These are phyloP conservation scores for Aplodontia rufa DNA, from an alignment of 2,113 vertebrate genomes.

Conservation along the genomic window DNA sequence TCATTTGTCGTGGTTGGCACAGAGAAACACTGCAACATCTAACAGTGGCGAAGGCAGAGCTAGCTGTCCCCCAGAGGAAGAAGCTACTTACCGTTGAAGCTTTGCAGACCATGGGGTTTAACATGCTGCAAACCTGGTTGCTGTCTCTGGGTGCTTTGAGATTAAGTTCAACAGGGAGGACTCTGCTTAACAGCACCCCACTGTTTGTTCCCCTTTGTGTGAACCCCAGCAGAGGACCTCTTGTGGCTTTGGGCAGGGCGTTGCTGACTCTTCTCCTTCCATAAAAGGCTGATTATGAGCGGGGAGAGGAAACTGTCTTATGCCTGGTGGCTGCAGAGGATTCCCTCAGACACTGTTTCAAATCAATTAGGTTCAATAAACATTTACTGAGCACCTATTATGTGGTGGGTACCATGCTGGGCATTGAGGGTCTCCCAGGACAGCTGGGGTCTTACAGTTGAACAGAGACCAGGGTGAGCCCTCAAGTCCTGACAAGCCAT, in stretches of 20 bases:
- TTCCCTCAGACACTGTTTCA: not conserved
- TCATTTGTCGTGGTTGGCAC: not conserved
- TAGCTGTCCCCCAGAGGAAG: not conserved
- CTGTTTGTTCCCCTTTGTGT: not conserved
- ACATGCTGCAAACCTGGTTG: not conserved
- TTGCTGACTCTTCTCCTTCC: not conserved
- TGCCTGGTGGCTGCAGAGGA: not conserved
- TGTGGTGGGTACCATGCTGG: not conserved
- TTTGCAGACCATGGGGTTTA: not conserved
- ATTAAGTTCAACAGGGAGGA: not conserved
- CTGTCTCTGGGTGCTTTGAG: not conserved
- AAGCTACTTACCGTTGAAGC: not conserved
- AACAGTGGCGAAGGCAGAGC: not conserved
- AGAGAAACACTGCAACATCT: not conserved
- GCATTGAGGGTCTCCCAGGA: no score
- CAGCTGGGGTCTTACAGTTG: no score
- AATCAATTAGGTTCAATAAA: not conserved
- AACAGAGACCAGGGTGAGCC: not conserved
- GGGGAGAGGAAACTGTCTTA: not conserved
- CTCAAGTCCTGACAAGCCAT: not conserved
- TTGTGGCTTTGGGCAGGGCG: not conserved
- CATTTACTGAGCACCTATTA: not conserved
- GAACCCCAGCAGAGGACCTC: not conserved
- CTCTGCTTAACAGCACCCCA: not conserved
- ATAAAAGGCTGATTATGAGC: not conserved